phyloP scores from a whole-genome alignment of 2,797 vertebrate species.

The Petrocephalus schoutedeni region DNA sequence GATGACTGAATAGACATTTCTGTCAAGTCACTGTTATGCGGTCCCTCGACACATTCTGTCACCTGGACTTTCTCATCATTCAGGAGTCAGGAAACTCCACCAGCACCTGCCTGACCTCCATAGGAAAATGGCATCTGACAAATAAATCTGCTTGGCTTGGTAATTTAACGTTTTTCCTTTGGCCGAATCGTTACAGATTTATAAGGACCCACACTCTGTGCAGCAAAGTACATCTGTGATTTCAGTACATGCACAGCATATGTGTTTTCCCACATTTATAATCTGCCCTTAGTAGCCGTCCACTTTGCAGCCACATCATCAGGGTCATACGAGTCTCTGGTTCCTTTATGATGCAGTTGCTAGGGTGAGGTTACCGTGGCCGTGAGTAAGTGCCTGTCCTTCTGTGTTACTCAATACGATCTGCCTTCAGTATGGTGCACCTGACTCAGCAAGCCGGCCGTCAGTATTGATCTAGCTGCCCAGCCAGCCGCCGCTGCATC shows the following conservation, averaged over 20 bases:
- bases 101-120: neutral
- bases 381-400: neutral
- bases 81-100: neutral
- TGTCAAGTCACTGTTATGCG: neutral
- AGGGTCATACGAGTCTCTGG: neutral
- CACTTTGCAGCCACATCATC: neutral
- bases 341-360: neutral
- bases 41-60: neutral
- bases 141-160: neutral
- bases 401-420: neutral
- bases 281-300: neutral
- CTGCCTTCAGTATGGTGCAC: neutral
- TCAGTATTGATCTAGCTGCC: neutral
- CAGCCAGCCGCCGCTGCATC: neutral
- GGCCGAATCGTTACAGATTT: neutral
- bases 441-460: neutral
- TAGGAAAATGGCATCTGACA: neutral
- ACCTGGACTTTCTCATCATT: neutral
- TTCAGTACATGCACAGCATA: neutral
- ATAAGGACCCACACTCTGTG: neutral
- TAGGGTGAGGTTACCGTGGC: neutral
- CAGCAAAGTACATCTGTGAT: neutral
- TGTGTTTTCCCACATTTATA: neutral
- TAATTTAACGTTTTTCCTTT: neutral
- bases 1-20: neutral